Conservation (phyloP, 1,140 invertebrate genomes). For the Latrodectus geometricus region DNA sequence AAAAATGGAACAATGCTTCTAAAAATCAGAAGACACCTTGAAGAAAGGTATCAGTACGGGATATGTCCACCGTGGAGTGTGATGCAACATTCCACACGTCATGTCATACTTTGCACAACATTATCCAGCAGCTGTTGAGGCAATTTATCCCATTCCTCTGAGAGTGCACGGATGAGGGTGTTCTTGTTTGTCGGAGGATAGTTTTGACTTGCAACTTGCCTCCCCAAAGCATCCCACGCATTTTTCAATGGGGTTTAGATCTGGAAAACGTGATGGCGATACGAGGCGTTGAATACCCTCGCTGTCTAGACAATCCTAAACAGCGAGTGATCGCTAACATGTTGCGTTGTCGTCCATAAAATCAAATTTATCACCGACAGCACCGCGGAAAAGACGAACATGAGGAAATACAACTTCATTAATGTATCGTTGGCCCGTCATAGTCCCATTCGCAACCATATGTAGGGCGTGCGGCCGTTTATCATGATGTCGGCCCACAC, state of each 20-base stretch:
- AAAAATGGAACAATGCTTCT: no score
- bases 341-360: slow-evolving; percentile 6
- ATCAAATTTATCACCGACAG: neutral
- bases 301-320: neutral
- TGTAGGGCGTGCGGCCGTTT: neutral
- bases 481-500: slow-evolving; percentile 8
- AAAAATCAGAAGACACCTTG: no score
- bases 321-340: neutral
- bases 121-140: neutral
- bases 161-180: slow-evolving; percentile 11
- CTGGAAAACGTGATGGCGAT: neutral
- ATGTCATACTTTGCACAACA: neutral
- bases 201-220: neutral
- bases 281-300: neutral
- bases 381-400: neutral
- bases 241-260: slow-evolving; percentile 6
- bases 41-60: neutral
- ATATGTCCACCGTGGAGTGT: neutral
- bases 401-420: slow-evolving; percentile 9
- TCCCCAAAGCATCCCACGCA: neutral
- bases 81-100: neutral
- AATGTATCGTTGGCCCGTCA: neutral
- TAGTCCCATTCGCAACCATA: neutral
- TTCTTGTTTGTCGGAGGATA: slow-evolving; percentile 2
- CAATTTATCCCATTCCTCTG: slow-evolving; percentile 9